Evolutionary conservation across 2,888 invertebrate genomes (phyloP), one percentile per base, ranked within the genome.

Genomic region (Meganola albula): DNA sequence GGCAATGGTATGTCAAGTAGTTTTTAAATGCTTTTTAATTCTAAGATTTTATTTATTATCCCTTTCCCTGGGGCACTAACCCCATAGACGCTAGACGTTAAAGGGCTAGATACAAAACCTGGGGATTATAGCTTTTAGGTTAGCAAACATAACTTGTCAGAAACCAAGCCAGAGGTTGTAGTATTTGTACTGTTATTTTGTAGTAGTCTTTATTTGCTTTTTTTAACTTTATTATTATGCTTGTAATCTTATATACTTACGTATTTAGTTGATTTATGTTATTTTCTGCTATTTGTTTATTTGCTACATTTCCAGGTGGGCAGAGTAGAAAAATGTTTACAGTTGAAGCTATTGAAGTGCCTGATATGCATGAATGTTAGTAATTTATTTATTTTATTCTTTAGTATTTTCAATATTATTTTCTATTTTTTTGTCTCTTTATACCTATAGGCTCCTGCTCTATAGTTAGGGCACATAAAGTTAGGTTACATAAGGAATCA

Each of bases 1-100:
- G 93, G 93, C 5, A 85, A 85, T 34, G 85, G 85, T 85, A 57
- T 63, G 76, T 47, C n/a, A n/a, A n/a, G n/a, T n/a, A n/a, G n/a
- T n/a, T n/a, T n/a, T n/a, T n/a, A n/a, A n/a, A n/a, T n/a, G n/a
- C n/a, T n/a, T n/a, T n/a, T n/a, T n/a, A n/a, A n/a, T n/a, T n/a
- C n/a, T n/a, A n/a, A n/a, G n/a, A n/a, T n/a, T n/a, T n/a, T n/a
- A n/a, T n/a, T n/a, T n/a, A n/a, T n/a, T n/a, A n/a, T n/a, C n/a
- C n/a, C n/a, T n/a, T n/a, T n/a, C n/a, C n/a, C n/a, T n/a, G n/a
- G n/a, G n/a, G n/a, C n/a, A n/a, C n/a, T n/a, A n/a, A n/a, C n/a
- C n/a, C n/a, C n/a, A n/a, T n/a, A n/a, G n/a, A n/a, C n/a, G n/a
- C n/a, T n/a, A n/a, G n/a, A n/a, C n/a, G n/a, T n/a, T n/a, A n/a